Percentiles rank a stretch among this genome's conserved stretches.
These are phyloP conservation scores for Eidolon dupreanum DNA, from an alignment of 2,797 vertebrate species.

Conservation along the genomic window DNA sequence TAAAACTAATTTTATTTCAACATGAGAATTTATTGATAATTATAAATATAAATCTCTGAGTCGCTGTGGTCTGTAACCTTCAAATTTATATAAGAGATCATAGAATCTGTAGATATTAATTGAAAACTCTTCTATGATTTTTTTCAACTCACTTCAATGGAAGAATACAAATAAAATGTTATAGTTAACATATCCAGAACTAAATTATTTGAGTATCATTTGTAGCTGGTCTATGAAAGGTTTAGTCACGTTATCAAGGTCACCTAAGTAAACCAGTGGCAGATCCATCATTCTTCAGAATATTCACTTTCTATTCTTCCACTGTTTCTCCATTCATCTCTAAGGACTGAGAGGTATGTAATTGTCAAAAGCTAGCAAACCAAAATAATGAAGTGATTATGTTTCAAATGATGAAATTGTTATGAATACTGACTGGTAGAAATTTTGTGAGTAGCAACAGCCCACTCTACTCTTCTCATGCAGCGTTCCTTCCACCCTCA, in stretches of 20 bases:
- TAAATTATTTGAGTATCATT: not conserved
- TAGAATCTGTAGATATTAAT: not conserved
- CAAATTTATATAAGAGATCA: not conserved
- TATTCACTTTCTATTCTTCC: not conserved
- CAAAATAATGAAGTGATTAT: slow-evolving; percentile 16
- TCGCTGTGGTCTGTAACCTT: not conserved
- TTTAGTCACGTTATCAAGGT: slow-evolving; percentile 44
- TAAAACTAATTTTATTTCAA: slow-evolving; percentile 20
- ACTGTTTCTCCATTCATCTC: not conserved
- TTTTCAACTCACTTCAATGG: not conserved
- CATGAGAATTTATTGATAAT: not conserved
- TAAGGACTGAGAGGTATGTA: not conserved
- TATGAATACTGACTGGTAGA: not conserved
- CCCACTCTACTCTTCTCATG: not conserved
- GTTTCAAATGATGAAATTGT: not conserved
- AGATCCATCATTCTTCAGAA: not conserved
- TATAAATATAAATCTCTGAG: slow-evolving; percentile 1
- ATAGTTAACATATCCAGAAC: not conserved
- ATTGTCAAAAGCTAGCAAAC: not conserved
- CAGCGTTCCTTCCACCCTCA: not conserved
- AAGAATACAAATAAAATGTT: not conserved
- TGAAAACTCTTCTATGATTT: not conserved
- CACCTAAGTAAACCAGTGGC: not conserved
- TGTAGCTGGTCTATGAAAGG: not conserved
- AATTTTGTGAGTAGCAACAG: not conserved